These are phyloP conservation scores for Acinonyx jubatus DNA, from an alignment of 2,113 vertebrate genomes.

Conservation along the genomic window DNA sequence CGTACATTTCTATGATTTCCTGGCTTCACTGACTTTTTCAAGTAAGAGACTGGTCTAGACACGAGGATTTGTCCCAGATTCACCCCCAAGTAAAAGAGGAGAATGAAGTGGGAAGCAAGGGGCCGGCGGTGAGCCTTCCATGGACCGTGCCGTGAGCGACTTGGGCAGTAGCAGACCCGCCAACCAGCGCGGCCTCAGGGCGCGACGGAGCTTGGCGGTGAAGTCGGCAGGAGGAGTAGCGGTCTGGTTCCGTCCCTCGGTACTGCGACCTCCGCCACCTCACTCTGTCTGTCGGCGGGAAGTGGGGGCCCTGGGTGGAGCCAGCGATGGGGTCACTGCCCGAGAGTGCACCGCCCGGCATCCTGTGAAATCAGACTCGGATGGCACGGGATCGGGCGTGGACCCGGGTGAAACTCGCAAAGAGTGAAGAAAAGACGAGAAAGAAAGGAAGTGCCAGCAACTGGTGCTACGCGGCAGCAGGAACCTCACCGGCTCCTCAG, in stretches of 20 bases:
- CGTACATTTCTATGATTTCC: not conserved
- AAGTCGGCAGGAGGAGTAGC: rapidly evolving
- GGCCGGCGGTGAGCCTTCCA: too few relatives aligned
- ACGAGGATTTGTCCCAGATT: not conserved
- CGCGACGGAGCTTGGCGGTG: too few relatives aligned
- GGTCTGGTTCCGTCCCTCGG: not conserved
- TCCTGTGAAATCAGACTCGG: not conserved
- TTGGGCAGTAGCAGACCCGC: too few relatives aligned
- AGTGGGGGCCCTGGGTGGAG: not conserved
- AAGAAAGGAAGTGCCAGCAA: not conserved
- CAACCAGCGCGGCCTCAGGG: not conserved
- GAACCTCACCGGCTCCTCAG: rapidly evolving
- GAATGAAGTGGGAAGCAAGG: not conserved
- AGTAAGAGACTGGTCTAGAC: not conserved
- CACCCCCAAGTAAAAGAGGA: not conserved
- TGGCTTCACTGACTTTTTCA: not conserved
- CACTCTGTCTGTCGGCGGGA: not conserved
- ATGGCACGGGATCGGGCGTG: not conserved
- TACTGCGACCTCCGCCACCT: rapidly evolving
- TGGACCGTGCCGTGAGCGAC: too few relatives aligned
- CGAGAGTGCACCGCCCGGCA: not conserved
- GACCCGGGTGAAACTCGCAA: not conserved
- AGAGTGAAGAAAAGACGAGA: not conserved
- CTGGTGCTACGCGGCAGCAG: not conserved
- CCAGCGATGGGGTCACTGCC: too few relatives aligned